A percentile compares a stretch with the other conserved stretches of the same genome.
phyloP scores from a whole-genome alignment of 2,888 invertebrate species.

The Lasioglossum lativentre region DNA sequence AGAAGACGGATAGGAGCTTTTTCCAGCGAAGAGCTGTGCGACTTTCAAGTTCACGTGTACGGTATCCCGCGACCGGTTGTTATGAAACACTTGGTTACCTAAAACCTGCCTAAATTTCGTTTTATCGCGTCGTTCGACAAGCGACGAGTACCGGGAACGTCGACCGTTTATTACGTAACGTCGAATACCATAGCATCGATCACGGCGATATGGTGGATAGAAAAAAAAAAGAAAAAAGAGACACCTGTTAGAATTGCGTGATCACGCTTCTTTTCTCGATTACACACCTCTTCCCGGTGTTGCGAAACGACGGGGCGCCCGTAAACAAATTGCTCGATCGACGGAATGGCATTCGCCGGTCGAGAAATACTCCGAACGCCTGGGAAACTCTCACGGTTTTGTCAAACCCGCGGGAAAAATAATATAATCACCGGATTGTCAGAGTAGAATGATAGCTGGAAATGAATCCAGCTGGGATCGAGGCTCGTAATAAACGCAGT shows the following conservation, averaged over 20 bases:
- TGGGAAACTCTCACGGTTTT: slow-evolving; percentile 14
- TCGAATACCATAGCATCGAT: slow-evolving; percentile 16
- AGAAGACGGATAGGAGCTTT: not conserved
- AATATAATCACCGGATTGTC: not conserved
- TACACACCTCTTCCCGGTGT: slow-evolving; percentile 1
- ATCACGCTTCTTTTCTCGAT: slow-evolving; percentile 9
- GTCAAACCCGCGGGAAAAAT: not conserved
- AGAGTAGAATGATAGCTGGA: not conserved
- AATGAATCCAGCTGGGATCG: slow-evolving; percentile 9
- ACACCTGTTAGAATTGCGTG: not conserved
- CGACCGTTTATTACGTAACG: slow-evolving; percentile 32
- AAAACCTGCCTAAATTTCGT: slow-evolving; percentile 24
- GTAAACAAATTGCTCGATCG: slow-evolving; percentile 36
- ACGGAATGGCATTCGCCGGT: slow-evolving; percentile 3
- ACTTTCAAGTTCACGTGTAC: not conserved
- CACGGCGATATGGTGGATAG: not conserved
- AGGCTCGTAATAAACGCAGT: not conserved
- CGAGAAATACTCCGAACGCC: not conserved
- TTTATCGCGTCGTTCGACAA: slow-evolving; percentile 19
- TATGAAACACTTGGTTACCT: slow-evolving; percentile 21
- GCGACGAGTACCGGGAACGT: slow-evolving; percentile 11
- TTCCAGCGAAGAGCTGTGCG: not conserved
- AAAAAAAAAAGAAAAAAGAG: not conserved
- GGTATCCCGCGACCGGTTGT: not conserved
- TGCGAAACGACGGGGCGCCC: slow-evolving; percentile 21